Evolutionary conservation across 1,140 invertebrate genomes (phyloP), one percentile per base, ranked within the genome.

Genomic region (Nilaparvata lugens): DNA sequence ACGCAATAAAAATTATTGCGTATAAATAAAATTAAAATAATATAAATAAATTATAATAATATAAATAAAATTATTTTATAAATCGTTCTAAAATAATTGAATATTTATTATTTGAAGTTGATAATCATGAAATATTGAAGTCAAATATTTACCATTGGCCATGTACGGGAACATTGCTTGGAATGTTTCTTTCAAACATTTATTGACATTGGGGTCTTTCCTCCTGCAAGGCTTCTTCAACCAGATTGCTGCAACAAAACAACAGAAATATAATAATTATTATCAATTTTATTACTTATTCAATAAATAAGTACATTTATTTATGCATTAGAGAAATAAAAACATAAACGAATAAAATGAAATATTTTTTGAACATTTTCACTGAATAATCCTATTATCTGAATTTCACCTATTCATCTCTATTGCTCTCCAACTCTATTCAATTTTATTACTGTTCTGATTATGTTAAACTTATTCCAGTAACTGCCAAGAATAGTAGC

Each of bases 91-190:
- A 9, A 40, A 9, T 9, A 40, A 40, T 40, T 40, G 38, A 9
- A 40, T 40, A 9, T 9, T 40, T 40, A 9, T 40, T 9, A 40
- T 40, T 40, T 40, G 9, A 40, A 40, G n/a, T 9, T 40, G n/a
- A 40, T 40, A 9, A 40, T 9, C 9, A 40, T 40, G n/a, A 40
- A 40, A 40, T 40, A 40, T 19, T 48, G 2, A 48, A 7, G 31
- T 28, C 21, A 25, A 2, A 53, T 55, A 55, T 63, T 69, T 69
- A 77, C 75, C 75, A 65, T 66, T 68, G 5, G 75, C 74, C 56
- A 77, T 67, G 56, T 71, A 65, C 18, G 75, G 75, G 67, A 76
- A 77, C 71, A 77, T 74, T 11, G 70, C 61, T n/a, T 68, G 63
- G 65, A 77, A 74, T 23, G 73, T 64, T 18, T 71, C 67, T 35